Conservation (phyloP, 2,888 invertebrate species). For the Drosophila testacea region DNA sequence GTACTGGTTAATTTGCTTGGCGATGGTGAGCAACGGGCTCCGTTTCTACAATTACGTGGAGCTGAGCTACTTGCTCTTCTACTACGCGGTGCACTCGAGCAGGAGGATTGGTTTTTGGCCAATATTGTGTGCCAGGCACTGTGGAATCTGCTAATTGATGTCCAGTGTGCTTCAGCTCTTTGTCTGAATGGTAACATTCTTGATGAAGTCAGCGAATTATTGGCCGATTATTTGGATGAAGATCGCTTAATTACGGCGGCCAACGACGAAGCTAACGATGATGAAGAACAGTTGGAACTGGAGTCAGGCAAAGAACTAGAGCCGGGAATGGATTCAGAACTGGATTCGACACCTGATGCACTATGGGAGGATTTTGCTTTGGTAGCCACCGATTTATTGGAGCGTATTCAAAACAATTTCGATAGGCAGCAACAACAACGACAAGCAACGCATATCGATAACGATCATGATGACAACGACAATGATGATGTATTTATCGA, state of each 20-base stretch:
- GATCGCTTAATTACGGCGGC: slow-evolving; percentile 82
- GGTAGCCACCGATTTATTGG: slow-evolving; percentile 90
- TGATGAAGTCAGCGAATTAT: slow-evolving; percentile 86
- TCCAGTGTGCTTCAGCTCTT: slow-evolving; percentile 64
- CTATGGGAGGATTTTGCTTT: slow-evolving; percentile 91
- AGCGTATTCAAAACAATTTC: slow-evolving; percentile 85
- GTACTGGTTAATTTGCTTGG: slow-evolving; percentile 92
- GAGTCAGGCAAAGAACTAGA: not conserved
- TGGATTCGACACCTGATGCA: slow-evolving; percentile 47
- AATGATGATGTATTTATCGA: slow-evolving; percentile 80
- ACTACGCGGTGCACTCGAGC: slow-evolving; percentile 86
- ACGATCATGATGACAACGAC: slow-evolving; percentile 60
- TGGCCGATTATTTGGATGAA: slow-evolving; percentile 87
- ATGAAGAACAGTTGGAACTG: slow-evolving; percentile 18
- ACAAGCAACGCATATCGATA: slow-evolving; percentile 35
- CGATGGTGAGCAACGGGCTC: slow-evolving; percentile 86
- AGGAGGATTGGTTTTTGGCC: slow-evolving; percentile 89
- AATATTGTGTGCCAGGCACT: slow-evolving; percentile 91
- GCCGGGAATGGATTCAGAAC: not conserved
- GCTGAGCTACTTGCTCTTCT: slow-evolving; percentile 86
- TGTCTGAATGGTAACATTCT: slow-evolving; percentile 84
- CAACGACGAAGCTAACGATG: slow-evolving; percentile 21
- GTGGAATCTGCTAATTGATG: slow-evolving; percentile 89
- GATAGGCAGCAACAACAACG: slow-evolving; percentile 63
- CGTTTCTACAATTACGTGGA: slow-evolving; percentile 86